These are phyloP conservation scores for Nannospalax galili DNA, from an alignment of 2,113 vertebrate genomes.

Conservation along the genomic window DNA sequence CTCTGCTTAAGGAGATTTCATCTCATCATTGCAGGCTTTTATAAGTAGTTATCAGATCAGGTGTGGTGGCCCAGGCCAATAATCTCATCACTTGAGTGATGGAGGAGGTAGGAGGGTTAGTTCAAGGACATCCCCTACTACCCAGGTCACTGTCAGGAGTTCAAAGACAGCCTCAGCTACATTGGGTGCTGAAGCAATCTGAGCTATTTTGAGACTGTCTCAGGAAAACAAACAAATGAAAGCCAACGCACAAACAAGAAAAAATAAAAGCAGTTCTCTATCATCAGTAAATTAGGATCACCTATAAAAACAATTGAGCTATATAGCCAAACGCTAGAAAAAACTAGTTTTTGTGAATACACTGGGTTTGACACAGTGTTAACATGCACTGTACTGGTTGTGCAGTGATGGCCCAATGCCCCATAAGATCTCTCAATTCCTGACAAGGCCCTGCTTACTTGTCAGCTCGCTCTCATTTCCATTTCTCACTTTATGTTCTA, in stretches of 20 bases:
- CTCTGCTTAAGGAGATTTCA: not conserved
- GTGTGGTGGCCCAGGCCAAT: not conserved
- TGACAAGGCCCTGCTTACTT: not conserved
- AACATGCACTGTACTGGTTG: not conserved
- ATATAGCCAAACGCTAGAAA: not conserved
- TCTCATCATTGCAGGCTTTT: not conserved
- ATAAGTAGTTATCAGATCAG: not conserved
- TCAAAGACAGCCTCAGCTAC: not conserved
- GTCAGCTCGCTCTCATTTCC: not conserved
- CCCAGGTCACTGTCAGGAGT: not conserved
- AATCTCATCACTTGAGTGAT: not conserved
- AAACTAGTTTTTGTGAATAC: no score
- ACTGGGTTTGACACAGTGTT: not conserved
- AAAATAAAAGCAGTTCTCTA: not conserved
- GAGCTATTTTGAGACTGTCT: not conserved
- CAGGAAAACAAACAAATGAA: no score
- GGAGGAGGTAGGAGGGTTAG: not conserved
- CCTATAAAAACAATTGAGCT: not conserved
- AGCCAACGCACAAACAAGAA: not conserved
- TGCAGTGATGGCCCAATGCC: not conserved
- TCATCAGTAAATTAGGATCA: not conserved
- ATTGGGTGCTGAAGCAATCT: not conserved
- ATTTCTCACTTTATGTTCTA: not conserved
- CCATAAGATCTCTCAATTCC: not conserved
- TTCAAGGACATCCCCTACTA: no score